Conservation (phyloP, 1,140 invertebrate species). For the Drosophila quadrilineata region DNA sequence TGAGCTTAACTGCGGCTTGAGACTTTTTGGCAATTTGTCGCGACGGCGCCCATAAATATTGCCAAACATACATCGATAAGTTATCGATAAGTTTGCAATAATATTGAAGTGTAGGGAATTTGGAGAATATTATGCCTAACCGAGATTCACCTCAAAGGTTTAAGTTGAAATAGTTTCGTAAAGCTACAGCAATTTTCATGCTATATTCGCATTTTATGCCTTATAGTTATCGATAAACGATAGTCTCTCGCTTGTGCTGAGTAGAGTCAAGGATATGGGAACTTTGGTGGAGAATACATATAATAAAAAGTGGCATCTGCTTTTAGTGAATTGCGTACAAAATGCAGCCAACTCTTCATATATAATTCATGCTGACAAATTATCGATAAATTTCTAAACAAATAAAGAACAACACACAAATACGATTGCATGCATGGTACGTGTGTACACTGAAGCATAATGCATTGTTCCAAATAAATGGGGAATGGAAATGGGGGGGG, state of each 20-base stretch:
- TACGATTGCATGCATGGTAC: too few relatives aligned
- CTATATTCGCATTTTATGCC: too few relatives aligned
- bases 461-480: slow-evolving; percentile 51
- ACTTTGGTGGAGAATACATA: slow-evolving; percentile 6
- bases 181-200: too few relatives aligned
- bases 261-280: too few relatives aligned
- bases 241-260: too few relatives aligned
- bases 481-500: neutral
- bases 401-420: slow-evolving; percentile 26
- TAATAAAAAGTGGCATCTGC: slow-evolving; percentile 5
- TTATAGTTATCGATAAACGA: too few relatives aligned
- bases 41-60: slow-evolving; percentile 10
- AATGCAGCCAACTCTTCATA: slow-evolving; percentile 24
- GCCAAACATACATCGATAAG: neutral
- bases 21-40: slow-evolving; percentile 28
- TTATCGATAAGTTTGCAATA: slow-evolving; percentile 5
- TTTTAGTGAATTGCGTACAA: neutral
- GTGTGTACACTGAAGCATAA: slow-evolving; percentile 3
- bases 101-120: too few relatives aligned
- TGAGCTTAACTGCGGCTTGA: slow-evolving; percentile 13
- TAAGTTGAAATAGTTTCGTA: too few relatives aligned
- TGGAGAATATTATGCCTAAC: too few relatives aligned
- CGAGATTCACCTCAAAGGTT: too few relatives aligned
- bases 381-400: slow-evolving; percentile 56
- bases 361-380: slow-evolving; percentile 60